A percentile compares a stretch with the other conserved stretches of the same genome.
phyloP scores from a whole-genome alignment of 2,888 invertebrate genomes.

The Drosophila borborema region DNA sequence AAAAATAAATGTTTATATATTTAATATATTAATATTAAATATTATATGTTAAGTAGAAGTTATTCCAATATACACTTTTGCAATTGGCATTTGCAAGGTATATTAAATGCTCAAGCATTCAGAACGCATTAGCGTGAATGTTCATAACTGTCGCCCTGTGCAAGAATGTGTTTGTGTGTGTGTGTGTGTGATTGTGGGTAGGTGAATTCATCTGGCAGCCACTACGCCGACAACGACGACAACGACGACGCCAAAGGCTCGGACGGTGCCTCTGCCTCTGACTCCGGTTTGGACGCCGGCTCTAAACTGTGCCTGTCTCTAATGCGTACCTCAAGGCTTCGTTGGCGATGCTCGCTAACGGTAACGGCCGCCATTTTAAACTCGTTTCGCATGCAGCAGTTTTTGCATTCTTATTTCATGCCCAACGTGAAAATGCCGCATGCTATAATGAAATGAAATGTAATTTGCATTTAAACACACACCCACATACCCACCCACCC shows the following conservation, averaged over 20 bases:
- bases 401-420: slow-evolving; percentile 66
- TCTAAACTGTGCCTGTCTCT: slow-evolving; percentile 46
- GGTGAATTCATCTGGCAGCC: slow-evolving; percentile 46
- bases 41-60: background rate
- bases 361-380: slow-evolving; percentile 77
- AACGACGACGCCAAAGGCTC: slow-evolving; percentile 23
- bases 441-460: slow-evolving; percentile 77
- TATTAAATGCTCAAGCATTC: slow-evolving; percentile 63
- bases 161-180: slow-evolving; percentile 14
- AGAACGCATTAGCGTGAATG: slow-evolving; percentile 74
- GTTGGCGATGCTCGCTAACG: slow-evolving; percentile 55
- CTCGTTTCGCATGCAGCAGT: slow-evolving; percentile 71
- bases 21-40: background rate
- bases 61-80: slow-evolving; percentile 5
- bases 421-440: slow-evolving; percentile 72
- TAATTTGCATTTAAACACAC: slow-evolving; percentile 77
- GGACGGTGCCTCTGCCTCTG: slow-evolving; percentile 17
- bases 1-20: background rate
- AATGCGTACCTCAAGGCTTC: slow-evolving; percentile 71
- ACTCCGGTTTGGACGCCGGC: slow-evolving; percentile 34
- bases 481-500: slow-evolving; percentile 23
- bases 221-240: slow-evolving; percentile 23
- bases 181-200: slow-evolving; percentile 12
- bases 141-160: slow-evolving; percentile 67
- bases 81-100: slow-evolving; percentile 18